Evolutionary conservation across 1,140 invertebrate genomes (phyloP), one percentile per base, ranked within the genome.

Genomic region (Wasmannia auropunctata): DNA sequence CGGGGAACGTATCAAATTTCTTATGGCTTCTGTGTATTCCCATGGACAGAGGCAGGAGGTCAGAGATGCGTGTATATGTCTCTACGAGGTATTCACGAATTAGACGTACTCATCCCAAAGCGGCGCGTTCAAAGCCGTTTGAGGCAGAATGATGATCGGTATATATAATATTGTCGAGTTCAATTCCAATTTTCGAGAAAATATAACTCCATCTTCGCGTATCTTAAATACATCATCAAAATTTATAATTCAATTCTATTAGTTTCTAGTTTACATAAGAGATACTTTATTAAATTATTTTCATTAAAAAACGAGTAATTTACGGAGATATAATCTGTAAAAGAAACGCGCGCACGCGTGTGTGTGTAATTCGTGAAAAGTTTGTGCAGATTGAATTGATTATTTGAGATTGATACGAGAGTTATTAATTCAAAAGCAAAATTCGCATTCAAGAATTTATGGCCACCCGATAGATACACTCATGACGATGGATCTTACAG

Each of bases 1-100:
- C 92, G 92, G 93, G 93, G 92, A 93, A 94, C 87, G 86, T 95
- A 95, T 95, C 93, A 92, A 94, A 94, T 95, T 95, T 94, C 95
- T 94, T 94, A 95, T 94, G 95, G 95, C 94, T 95, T 95, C 94
- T 95, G 94, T 92, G 81, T 93, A 94, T 95, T 95, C 94, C 93
- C 94, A 95, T 95, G 85, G 85, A 87, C 79, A 86, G 62, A 89
- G 85, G 84, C 88, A 81, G 86, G 77, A 90, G 86, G 88, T 88
- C 77, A 87, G 80, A 85, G 67, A 67, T 83, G 63, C 75, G 14
- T 43, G 10, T 22, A 16, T 11, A 22, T n/a, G n/a, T n/a, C n/a
- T 70, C 34, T 70, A 81, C 77, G 37, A 81, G 51, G 51, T 81
- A 37, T 74, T 74, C 14, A 37, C 25, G 67, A 83, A 83, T 83